Evolutionary conservation across 2,888 invertebrate species (phyloP), one percentile per base, ranked within the genome.

Genomic region (Taphrorychus bicolor): DNA sequence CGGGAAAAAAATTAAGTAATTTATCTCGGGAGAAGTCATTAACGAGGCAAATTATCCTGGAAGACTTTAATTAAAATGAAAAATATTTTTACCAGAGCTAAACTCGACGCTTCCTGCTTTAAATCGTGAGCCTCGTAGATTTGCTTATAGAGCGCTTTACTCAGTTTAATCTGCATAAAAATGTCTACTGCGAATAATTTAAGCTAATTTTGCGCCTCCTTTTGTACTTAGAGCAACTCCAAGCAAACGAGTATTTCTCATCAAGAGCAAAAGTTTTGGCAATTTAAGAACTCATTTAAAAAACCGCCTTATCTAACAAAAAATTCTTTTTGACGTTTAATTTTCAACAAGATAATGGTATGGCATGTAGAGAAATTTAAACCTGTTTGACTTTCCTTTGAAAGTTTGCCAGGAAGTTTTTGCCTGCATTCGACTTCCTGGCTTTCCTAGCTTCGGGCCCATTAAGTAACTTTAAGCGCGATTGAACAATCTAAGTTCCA

Each of bases 21-120:
- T 45, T 45, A 7, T 45, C 14, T 45, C 45, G 16, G 5, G n/a
- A 18, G 45, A 14, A 18, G 18, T 1, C 45, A 18, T 45, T 45
- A 45, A 16, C 5, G 45, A 11, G 7, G 45, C 18, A 45, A 45
- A 45, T 45, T 45, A 45, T 14, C 45, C 45, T 18, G 3, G 16
- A 16, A 32, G 45, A 45, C 14, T 45, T 45, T 45, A 45, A 45
- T 45, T 45, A 45, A 45, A 45, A n/a, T 45, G 45, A 18, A 45
- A 45, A 45, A 45, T 45, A 45, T 45, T 45, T 7, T 32, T 45
- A 18, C 18, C 45, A 45, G 2, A 32, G 45, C 18, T 45, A 45
- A 32, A 45, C 18, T 45, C 45, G 45, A 17, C 18, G 45, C 18
- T 18, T 14, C 45, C 18, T 18, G 45, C 3, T 18, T 45, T 1